Base-by-base conservation (phyloP, 2,888 invertebrate species). In the Nezara viridula region DNA sequence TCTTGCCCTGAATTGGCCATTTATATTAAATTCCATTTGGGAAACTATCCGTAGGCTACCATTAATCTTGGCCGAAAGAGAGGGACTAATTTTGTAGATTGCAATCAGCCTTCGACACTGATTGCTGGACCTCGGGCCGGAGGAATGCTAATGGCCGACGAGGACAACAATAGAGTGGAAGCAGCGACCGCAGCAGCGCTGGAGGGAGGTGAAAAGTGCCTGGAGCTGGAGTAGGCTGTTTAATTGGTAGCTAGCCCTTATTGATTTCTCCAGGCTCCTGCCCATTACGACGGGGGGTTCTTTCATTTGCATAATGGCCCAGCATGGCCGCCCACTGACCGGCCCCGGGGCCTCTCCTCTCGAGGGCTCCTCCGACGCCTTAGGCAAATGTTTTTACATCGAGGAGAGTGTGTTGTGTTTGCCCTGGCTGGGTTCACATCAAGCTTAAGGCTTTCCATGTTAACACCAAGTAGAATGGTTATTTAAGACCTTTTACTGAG, bases 301-400 rank as follows among this genome's bases (percentile, higher is more conserved):
- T 90, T 90, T 90, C 90, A 90, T 90, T 90, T 90, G 90, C 90
- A 90, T 90, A 90, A 90, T 90, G 90, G 90, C 44, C 81, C 44
- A 47, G 81, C 81, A 81, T 81, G 81, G 81, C 81, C 81, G 81
- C 81, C 77, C 81, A n/a, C 81, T 47, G 81, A 89, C 81, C 44
- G 81, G 44, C 81, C 81, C 16, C n/a, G n/a, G 24, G 44, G 10
- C n/a, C 88, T 89, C 89, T 89, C 89, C 89, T 50, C 27, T 47
- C 27, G 27, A 50, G 50, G 88, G 89, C 60, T 85, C 87, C 55
- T 24, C 86, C 10, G 16, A 19, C 27, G 24, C 16, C 85, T 49
- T 49, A 47, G 27, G 49, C 85, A 85, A 47, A 85, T 49, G 49
- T 85, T 85, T 85, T 85, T n/a, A 49, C 66, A 73, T 37, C 32